Base-by-base conservation (phyloP, 2,113 vertebrate genomes). In the Oenanthe melanoleuca region DNA sequence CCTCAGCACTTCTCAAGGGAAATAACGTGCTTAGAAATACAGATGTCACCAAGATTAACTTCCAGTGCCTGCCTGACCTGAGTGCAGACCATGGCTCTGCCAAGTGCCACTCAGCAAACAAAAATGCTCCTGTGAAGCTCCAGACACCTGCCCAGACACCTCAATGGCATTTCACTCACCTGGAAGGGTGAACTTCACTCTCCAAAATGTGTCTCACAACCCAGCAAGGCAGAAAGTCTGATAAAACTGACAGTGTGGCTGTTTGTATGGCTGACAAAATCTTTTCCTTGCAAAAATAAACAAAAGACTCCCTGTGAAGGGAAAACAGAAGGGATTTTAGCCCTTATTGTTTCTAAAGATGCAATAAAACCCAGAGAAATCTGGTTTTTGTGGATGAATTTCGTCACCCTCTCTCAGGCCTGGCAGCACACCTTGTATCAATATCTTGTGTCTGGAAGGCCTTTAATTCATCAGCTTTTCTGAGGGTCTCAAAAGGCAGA, bases 111-210 rank as follows among this genome's bases (percentile, higher is more conserved):
- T 70, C 63, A 59, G 53, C 20, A 79, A 71, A 47, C 26, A 75
- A 40, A 88, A 71, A 60, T 0, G 0, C 26, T 53, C 45, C 18
- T 0, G 0, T 9, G 66, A 77, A 82, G 37, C 34, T 87, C 26
- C 53, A 47, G 56, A n/a, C 22, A 6, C 7, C 47, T 63, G 47
- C 52, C 45, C 65, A 14, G 45, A 31, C 17, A 12, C 23, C 52
- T 65, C 4, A 0, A 5, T 0, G 2, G 22, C 12, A 28, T 40
- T 86, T 87, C n/a, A 1, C 23, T 63, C 42, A n/a, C 25, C 28
- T 44, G 2, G 15, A 26, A 75, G 44, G 49, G 33, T 31, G 33
- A 80, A 67, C 37, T 77, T n/a, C 8, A 1, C 60, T 56, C 33
- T 47, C 63, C 44, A 63, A 64, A 85, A 88, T 4, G 21, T 34